These are phyloP conservation scores for Eleutherodactylus coqui DNA, from an alignment of 2,797 vertebrate species.

Conservation along the genomic window DNA sequence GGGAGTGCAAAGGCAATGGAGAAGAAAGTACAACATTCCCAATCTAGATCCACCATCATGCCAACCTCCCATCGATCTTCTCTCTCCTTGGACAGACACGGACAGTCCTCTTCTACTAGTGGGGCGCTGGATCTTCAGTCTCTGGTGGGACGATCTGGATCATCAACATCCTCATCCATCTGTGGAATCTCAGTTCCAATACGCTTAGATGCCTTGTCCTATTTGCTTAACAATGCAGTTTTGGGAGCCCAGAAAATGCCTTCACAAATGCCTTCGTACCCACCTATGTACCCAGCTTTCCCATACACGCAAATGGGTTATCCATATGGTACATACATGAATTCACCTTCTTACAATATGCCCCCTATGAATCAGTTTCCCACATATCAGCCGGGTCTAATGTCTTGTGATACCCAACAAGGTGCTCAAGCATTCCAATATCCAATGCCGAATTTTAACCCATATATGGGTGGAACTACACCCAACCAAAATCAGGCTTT, in stretches of 20 bases:
- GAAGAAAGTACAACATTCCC: background rate
- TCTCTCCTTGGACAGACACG: constrained; percentile 14
- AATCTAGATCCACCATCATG: background rate
- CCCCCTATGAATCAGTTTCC: constrained; percentile 21
- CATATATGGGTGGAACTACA: background rate
- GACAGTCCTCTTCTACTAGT: background rate
- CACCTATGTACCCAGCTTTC: constrained; percentile 18
- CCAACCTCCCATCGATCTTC: constrained; percentile 16
- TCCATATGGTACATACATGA: constrained; percentile 15
- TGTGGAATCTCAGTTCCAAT: constrained; percentile 70
- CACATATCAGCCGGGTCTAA: background rate
- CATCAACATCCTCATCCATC: background rate
- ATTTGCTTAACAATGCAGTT: constrained; percentile 71
- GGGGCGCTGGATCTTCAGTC: constrained; percentile 55
- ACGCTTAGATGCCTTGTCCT: constrained; percentile 72
- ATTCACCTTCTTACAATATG: background rate
- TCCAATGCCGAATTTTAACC: constrained; percentile 8
- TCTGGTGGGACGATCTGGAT: background rate
- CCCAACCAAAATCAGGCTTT: background rate
- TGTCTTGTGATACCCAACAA: constrained; percentile 21
- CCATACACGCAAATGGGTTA: constrained; percentile 19
- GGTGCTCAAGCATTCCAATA: background rate
- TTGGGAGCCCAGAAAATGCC: constrained; percentile 64
- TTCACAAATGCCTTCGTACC: constrained; percentile 19
- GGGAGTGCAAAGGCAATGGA: background rate